Evolutionary conservation across 1,140 invertebrate species (phyloP).

Genomic region (Goniozus legneri): DNA sequence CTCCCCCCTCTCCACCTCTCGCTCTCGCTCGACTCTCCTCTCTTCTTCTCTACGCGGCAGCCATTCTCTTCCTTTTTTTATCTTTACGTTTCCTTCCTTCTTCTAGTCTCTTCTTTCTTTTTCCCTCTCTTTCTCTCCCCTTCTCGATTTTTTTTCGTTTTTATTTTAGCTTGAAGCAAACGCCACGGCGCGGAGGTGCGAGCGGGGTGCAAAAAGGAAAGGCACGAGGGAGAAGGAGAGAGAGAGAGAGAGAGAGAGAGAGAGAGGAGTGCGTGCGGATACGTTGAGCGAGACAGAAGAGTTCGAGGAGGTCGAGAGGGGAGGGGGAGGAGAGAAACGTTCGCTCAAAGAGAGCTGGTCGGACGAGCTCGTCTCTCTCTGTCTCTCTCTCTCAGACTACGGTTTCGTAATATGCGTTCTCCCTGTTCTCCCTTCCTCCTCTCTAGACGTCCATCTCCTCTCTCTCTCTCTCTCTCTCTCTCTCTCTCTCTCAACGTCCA

Average conservation of each 20-base stretch:
- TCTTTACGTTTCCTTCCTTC: background rate
- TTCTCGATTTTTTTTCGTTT: slow-evolving; percentile 18
- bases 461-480: slow-evolving; percentile 1
- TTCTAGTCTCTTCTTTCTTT: background rate
- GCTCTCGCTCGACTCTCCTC: background rate
- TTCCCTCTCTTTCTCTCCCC: background rate
- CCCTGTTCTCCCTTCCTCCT: slow-evolving; percentile 4
- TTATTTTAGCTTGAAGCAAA: slow-evolving; percentile 38
- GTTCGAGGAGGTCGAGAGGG: slow-evolving; percentile 2
- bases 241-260: slow-evolving; percentile 9
- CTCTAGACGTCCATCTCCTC: background rate
- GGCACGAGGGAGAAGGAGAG: slow-evolving; percentile 2
- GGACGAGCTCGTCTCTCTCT: slow-evolving; percentile 26
- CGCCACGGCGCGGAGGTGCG: slow-evolving; percentile 1
- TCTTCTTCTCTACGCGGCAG: background rate
- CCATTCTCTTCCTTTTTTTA: background rate
- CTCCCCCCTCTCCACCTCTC: background rate
- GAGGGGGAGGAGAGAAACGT: slow-evolving; percentile 19
- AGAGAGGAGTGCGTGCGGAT: slow-evolving; percentile 2
- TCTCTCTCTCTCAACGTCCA: background rate
- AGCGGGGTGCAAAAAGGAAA: slow-evolving; percentile 6
- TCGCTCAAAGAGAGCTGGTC: slow-evolving; percentile 34
- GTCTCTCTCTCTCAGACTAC: slow-evolving; percentile 17
- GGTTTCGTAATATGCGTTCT: slow-evolving; percentile 37
- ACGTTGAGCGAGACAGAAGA: slow-evolving; percentile 5